These are phyloP conservation scores for Cynaeus angustus DNA, from an alignment of 2,888 invertebrate species.

Conservation along the genomic window DNA sequence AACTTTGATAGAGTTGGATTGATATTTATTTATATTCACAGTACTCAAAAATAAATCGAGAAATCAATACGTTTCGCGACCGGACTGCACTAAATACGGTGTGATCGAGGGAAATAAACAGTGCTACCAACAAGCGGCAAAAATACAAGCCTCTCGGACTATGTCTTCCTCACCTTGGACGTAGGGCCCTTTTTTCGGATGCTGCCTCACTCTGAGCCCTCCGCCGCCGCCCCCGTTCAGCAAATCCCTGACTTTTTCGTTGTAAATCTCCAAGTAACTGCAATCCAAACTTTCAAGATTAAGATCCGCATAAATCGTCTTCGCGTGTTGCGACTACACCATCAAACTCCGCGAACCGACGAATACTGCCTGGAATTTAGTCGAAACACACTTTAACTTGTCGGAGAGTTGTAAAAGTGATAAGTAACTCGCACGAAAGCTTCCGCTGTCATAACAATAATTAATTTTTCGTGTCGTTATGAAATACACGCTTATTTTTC, in stretches of 20 bases:
- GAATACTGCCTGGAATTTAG: slow-evolving; percentile 49
- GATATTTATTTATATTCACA: no score
- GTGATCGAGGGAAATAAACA: no score
- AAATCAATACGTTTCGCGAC: no score
- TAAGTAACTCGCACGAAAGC: slow-evolving; percentile 50
- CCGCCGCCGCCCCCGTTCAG: slow-evolving; percentile 65
- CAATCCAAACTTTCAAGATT: slow-evolving; percentile 39
- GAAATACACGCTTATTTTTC: slow-evolving; percentile 8
- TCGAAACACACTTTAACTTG: slow-evolving; percentile 48
- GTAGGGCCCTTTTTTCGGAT: slow-evolving; percentile 85
- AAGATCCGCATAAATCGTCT: slow-evolving; percentile 5
- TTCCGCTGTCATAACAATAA: slow-evolving; percentile 35
- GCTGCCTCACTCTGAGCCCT: slow-evolving; percentile 82
- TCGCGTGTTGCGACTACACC: slow-evolving; percentile 45
- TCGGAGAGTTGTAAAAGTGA: slow-evolving; percentile 52
- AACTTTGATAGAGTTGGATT: no score
- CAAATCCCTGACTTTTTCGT: slow-evolving; percentile 83
- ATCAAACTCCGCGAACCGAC: slow-evolving; percentile 40
- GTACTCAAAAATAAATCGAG: not conserved
- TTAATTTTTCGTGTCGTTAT: slow-evolving; percentile 34
- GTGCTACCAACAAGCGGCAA: no score
- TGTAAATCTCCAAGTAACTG: slow-evolving; percentile 79
- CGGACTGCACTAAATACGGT: no score
- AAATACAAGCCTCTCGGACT: no score
- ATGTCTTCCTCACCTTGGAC: slow-evolving; percentile 81